Conservation (phyloP, 2,113 vertebrate species). For the Sprattus sprattus region DNA sequence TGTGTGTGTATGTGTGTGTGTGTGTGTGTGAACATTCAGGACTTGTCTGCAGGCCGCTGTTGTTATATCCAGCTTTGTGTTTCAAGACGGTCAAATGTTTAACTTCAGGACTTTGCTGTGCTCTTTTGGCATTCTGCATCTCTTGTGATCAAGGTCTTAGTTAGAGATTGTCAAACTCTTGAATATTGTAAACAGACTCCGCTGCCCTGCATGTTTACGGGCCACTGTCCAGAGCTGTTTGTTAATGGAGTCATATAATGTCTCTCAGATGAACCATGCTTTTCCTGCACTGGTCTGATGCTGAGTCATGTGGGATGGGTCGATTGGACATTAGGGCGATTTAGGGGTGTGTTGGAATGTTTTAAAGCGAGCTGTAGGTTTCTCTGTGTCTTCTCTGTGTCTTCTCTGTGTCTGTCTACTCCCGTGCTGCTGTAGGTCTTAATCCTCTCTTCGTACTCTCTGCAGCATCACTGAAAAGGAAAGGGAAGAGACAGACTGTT, state of each 20-base stretch:
- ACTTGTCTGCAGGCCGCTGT: neutral
- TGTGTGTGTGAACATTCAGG: neutral
- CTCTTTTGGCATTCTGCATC: conserved; percentile 15
- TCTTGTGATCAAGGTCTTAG: neutral
- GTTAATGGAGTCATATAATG: neutral
- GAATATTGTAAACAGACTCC: neutral
- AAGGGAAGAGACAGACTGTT: neutral
- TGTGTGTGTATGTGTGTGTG: neutral
- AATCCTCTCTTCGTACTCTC: neutral
- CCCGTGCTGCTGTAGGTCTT: neutral
- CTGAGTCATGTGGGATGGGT: neutral
- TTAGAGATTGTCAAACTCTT: neutral
- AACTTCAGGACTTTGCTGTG: neutral
- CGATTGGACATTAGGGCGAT: neutral
- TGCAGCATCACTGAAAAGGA: neutral
- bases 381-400: neutral
- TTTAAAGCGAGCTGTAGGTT: neutral
- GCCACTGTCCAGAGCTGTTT: neutral
- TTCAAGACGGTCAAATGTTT: neutral
- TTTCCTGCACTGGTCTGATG: neutral
- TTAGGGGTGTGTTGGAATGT: neutral
- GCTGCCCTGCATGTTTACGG: neutral
- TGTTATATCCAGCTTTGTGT: neutral
- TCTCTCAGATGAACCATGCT: neutral
- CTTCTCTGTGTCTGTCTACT: neutral